Conservation (phyloP, 2,113 vertebrate genomes). For the Bubo blakistoni region DNA sequence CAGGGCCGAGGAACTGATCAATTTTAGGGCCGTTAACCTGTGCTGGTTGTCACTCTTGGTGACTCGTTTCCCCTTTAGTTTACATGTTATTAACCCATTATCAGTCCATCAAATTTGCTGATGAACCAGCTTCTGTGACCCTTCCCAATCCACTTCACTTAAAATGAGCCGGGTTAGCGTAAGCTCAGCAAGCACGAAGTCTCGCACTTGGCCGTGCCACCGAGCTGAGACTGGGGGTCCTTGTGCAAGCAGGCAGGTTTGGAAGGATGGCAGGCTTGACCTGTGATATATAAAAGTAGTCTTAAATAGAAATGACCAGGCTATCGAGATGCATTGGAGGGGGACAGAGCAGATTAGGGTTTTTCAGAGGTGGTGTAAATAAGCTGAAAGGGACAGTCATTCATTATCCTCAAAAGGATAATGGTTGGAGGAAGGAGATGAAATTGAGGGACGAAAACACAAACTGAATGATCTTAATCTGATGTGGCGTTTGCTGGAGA, state of each 20-base stretch:
- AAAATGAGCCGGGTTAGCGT: accelerated
- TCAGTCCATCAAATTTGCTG: neutral
- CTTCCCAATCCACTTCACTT: neutral
- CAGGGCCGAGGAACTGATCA: neutral
- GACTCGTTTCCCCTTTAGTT: neutral
- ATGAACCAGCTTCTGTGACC: neutral
- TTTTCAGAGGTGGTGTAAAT: neutral
- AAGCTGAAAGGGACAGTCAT: neutral
- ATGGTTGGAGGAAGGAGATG: neutral
- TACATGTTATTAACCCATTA: neutral
- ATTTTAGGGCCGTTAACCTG: neutral
- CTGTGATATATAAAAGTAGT: neutral
- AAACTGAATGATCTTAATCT: neutral
- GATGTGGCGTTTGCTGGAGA: neutral
- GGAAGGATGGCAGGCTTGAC: neutral
- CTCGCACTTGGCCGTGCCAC: accelerated
- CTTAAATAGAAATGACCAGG: neutral
- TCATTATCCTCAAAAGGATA: neutral
- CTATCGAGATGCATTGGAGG: neutral
- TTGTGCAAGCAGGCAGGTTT: neutral
- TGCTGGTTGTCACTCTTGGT: neutral
- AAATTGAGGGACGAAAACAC: neutral
- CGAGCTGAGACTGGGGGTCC: accelerated
- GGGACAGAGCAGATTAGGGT: neutral
- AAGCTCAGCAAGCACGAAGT: accelerated